A percentile compares a stretch with the other conserved stretches of the same genome.
These are phyloP conservation scores for Oeneis ivallda DNA, from an alignment of 2,888 invertebrate species.

Conservation along the genomic window DNA sequence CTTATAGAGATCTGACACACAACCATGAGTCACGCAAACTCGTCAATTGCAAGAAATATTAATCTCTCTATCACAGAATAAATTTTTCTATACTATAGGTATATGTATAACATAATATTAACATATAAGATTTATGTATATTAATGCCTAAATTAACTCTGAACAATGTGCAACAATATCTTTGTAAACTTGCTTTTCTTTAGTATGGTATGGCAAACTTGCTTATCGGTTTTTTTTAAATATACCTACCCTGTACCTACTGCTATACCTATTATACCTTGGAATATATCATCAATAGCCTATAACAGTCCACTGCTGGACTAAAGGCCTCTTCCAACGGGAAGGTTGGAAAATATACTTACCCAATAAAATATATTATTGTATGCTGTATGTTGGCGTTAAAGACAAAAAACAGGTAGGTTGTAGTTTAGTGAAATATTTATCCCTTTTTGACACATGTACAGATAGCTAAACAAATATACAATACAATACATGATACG, in stretches of 20 bases:
- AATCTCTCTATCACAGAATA: not conserved
- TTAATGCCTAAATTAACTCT: not conserved
- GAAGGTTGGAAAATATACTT: not conserved
- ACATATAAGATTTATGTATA: too few relatives aligned
- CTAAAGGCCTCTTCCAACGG: too few relatives aligned
- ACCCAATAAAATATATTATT: not conserved
- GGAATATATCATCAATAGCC: too few relatives aligned
- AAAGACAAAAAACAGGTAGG: constrained; percentile 10
- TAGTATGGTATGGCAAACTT: not conserved
- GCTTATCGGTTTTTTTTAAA: not conserved
- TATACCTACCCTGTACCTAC: not conserved
- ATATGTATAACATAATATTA: not conserved
- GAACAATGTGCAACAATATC: not conserved
- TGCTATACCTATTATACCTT: not conserved
- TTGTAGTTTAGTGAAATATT: constrained; percentile 10
- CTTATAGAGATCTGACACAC: too few relatives aligned
- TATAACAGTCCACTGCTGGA: too few relatives aligned
- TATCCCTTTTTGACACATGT: constrained; percentile 31
- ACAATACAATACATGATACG: not conserved
- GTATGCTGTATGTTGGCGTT: constrained; percentile 13
- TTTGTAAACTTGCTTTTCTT: not conserved
- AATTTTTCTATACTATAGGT: not conserved
- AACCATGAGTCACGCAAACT: too few relatives aligned
- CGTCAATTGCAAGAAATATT: too few relatives aligned
- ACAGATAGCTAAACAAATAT: constrained; percentile 25